These are phyloP conservation scores for Agelastica alni DNA, from an alignment of 2,888 invertebrate species.

Conservation along the genomic window DNA sequence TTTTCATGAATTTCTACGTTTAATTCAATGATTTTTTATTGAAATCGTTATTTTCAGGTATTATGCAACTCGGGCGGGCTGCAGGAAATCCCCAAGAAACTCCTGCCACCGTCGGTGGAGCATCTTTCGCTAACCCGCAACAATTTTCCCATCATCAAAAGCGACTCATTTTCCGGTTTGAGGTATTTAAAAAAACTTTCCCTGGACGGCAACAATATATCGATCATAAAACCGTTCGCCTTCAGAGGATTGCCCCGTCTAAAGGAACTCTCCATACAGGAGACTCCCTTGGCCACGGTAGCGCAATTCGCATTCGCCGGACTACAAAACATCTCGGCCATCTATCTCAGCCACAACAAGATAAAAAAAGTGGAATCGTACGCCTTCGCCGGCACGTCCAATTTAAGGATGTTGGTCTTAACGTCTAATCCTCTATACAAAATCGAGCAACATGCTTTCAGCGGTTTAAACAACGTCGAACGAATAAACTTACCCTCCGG, in stretches of 20 bases:
- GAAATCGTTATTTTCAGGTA: constrained; percentile 71
- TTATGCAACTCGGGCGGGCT: constrained; percentile 86
- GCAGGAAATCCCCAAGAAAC: constrained; percentile 75
- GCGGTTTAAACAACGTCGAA: constrained; percentile 80
- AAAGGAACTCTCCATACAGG: constrained; percentile 80
- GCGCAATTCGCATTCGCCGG: constrained; percentile 85
- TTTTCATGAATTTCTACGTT: no score
- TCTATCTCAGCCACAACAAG: constrained; percentile 64
- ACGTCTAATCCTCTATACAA: constrained; percentile 83
- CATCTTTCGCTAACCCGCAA: constrained; percentile 86
- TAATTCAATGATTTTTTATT: no score
- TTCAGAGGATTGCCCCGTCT: constrained; percentile 82
- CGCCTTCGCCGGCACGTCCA: constrained; percentile 86
- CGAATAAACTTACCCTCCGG: constrained; percentile 78
- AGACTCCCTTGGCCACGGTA: constrained; percentile 80
- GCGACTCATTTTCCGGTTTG: constrained; percentile 82
- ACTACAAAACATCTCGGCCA: constrained; percentile 77
- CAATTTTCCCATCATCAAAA: constrained; percentile 78
- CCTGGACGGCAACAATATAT: constrained; percentile 86
- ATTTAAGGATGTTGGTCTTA: constrained; percentile 79
- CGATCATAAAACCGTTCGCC: constrained; percentile 80
- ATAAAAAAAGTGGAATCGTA: constrained; percentile 66
- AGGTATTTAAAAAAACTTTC: constrained; percentile 76
- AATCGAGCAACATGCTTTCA: constrained; percentile 82
- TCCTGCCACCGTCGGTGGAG: constrained; percentile 77